These are phyloP conservation scores for Cynodonichthys magdalenae DNA, from an alignment of 2,797 vertebrate genomes.

Conservation along the genomic window DNA sequence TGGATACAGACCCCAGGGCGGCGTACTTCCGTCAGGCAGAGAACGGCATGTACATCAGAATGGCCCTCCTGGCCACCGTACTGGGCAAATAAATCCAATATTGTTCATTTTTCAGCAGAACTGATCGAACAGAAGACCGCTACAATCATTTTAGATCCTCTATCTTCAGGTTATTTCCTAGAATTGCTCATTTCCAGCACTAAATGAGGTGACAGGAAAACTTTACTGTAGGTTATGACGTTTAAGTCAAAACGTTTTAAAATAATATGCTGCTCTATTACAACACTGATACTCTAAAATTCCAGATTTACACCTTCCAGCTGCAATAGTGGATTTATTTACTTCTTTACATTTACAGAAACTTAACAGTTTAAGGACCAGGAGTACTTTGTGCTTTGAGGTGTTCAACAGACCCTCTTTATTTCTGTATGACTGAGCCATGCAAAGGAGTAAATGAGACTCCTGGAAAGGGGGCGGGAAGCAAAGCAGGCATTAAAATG, in stretches of 20 bases:
- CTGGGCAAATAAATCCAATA: slow-evolving; percentile 80
- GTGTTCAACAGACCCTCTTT: neutral
- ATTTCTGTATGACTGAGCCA: neutral
- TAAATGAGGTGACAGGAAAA: neutral
- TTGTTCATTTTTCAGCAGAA: neutral
- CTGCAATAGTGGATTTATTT: too few relatives aligned
- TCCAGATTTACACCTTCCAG: neutral
- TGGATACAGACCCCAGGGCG: slow-evolving; percentile 94
- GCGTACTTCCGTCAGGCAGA: slow-evolving; percentile 97
- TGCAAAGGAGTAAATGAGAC: neutral
- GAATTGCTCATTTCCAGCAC: neutral
- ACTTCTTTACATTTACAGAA: too few relatives aligned
- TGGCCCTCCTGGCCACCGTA: slow-evolving; percentile 93
- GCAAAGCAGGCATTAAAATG: neutral
- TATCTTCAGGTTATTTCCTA: slow-evolving; percentile 1
- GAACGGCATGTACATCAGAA: slow-evolving; percentile 97
- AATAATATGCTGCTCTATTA: neutral
- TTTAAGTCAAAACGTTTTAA: neutral
- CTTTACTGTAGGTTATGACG: neutral
- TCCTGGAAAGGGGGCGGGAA: neutral
- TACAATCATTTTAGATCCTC: neutral
- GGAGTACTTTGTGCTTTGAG: neutral
- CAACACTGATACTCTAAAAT: neutral
- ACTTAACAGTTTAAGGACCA: neutral
- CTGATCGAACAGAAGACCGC: neutral